Base-by-base conservation (phyloP, 2,113 vertebrate genomes). In the Pterocles orientalis region DNA sequence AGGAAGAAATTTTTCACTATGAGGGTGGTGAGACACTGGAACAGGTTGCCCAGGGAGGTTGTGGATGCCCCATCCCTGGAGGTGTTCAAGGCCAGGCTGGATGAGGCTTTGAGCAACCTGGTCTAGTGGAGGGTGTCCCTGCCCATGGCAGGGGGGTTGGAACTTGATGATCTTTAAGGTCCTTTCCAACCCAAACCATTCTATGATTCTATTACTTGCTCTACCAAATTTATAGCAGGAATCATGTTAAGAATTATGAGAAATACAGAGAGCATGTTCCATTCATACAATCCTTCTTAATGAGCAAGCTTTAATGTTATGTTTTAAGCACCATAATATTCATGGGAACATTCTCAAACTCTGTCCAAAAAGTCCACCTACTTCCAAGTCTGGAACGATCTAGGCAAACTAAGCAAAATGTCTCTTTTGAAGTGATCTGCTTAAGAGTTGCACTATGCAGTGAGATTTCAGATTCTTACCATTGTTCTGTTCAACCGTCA, bases 401-500 rank as follows among this genome's bases (percentile, higher is more conserved):
- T 10, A 61, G 69, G 17, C 50, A 73, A 82, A 72, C 26, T 8
- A 68, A 94, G 24, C 24, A 53, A 69, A 69, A 31, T 2, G 7
- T 14, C 33, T 28, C 51, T 50, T 50, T 17, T 34, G 12, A 54
- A 72, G 45, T 3, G 12, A 45, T 56, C 53, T 66, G 43, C 53
- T 60, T 39, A 24, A 17, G 20, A 54, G 65, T 3, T 23, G 39
- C n/a, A 45, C 88, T 80, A n/a, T 12, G 58, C 13, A 88, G 66
- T 1, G 21, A 41, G 28, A 57, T 43, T 91, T 50, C 68, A 66
- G 48, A 62, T 43, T 43, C 96, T 98, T 97, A 99, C 99, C 99
- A 20, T 99, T 99, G 97, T 99, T 99, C 75, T 98, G 98, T 93
- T 99, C 99, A 84, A 99, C 98, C 17, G 99, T 98, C 98, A 99